Conservation (phyloP, 2,797 vertebrate genomes). For the Fundulus diaphanus region DNA sequence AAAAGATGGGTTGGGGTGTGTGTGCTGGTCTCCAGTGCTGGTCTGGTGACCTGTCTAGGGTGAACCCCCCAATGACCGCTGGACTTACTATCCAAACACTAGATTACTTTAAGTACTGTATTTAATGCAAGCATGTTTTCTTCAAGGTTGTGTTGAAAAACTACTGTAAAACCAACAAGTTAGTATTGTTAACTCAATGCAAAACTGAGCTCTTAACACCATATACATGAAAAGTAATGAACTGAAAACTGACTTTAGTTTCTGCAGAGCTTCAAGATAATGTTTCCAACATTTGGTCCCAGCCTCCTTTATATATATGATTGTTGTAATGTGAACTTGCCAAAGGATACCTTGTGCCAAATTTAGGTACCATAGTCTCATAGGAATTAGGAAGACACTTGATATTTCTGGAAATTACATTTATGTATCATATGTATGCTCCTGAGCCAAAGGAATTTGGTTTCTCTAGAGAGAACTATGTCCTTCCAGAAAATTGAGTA, state of each 20-base stretch:
- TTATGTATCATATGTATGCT: neutral
- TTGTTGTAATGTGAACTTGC: neutral
- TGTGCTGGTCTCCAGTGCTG: no score
- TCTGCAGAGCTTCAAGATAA: neutral
- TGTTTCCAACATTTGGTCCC: neutral
- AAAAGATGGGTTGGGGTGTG: neutral
- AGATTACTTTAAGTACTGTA: neutral
- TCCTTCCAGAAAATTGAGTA: neutral
- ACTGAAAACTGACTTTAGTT: neutral
- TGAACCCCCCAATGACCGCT: no score
- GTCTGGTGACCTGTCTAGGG: no score
- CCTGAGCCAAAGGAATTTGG: neutral
- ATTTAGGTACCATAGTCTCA: neutral
- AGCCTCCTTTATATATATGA: neutral
- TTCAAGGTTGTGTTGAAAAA: neutral
- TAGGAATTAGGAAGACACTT: neutral
- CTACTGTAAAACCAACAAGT: neutral
- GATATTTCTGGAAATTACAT: neutral
- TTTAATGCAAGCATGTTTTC: neutral
- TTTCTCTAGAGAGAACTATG: neutral
- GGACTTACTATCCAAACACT: neutral
- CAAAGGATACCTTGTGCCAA: constrained; percentile 3
- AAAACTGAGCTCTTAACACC: neutral
- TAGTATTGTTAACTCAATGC: neutral
- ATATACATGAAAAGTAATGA: neutral